A percentile compares a stretch with the other conserved stretches of the same genome.
These are phyloP conservation scores for Phymanthus crucifer DNA, from an alignment of 92 coral and sea anemone genomes.

Conservation along the genomic window DNA sequence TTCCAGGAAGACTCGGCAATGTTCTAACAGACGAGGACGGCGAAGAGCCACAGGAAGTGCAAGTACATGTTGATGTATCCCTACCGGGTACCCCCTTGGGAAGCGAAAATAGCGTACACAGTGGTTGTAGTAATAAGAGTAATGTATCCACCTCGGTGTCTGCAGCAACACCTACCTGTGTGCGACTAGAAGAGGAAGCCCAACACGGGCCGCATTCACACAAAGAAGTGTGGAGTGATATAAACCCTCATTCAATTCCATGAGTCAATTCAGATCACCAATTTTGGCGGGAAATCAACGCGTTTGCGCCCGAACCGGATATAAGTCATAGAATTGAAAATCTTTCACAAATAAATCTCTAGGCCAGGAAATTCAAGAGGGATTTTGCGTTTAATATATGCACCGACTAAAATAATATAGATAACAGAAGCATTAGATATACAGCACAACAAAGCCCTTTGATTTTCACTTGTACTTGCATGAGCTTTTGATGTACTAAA, in stretches of 20 bases:
- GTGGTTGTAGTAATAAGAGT: slow-evolving; percentile 68
- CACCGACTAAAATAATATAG: too few species aligned
- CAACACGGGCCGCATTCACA: neutral
- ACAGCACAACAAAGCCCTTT: too few species aligned
- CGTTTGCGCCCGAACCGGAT: too few species aligned
- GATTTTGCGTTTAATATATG: too few species aligned
- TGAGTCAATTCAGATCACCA: too few species aligned
- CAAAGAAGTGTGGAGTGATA: neutral
- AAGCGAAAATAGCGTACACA: slow-evolving; percentile 62
- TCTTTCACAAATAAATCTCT: too few species aligned
- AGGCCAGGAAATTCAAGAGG: too few species aligned
- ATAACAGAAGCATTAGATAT: too few species aligned
- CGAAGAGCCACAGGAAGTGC: slow-evolving; percentile 67
- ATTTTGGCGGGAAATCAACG: too few species aligned
- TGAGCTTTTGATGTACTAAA: too few species aligned
- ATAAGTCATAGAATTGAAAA: too few species aligned
- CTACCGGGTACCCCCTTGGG: slow-evolving; percentile 98
- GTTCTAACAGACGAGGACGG: slow-evolving; percentile 37
- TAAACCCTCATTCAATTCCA: neutral
- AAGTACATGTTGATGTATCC: slow-evolving; percentile 80
- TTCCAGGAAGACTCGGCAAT: slow-evolving; percentile 10
- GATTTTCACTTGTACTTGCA: too few species aligned
- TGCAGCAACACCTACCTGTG: slow-evolving; percentile 84
- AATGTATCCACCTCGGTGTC: slow-evolving; percentile 15
- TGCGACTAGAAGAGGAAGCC: slow-evolving; percentile 69